A percentile compares a stretch with the other conserved stretches of the same genome.
These are phyloP conservation scores for Phocoena sinus DNA, from an alignment of 2,113 vertebrate genomes.

Conservation along the genomic window DNA sequence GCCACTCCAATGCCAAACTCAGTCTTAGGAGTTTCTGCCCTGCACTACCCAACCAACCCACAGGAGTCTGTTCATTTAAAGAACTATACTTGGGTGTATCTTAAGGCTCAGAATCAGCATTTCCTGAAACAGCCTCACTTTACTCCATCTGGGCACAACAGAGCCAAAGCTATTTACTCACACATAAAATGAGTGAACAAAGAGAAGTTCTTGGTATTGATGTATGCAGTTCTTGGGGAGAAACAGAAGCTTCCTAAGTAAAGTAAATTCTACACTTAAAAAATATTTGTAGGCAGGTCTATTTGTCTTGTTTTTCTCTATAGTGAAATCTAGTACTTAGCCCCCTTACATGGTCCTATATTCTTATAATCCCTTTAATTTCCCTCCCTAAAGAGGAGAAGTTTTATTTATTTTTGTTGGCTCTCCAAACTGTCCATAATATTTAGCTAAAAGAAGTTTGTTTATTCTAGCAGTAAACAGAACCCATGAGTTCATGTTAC, in stretches of 20 bases:
- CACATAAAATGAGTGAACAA: not conserved
- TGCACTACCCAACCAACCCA: not conserved
- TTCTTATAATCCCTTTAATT: slow-evolving; percentile 18
- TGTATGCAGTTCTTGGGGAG: not conserved
- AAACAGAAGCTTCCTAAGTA: not conserved
- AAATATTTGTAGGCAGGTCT: not conserved
- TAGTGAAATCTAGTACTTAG: not conserved
- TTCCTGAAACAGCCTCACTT: not conserved
- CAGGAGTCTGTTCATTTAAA: not conserved
- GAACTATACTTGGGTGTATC: not conserved
- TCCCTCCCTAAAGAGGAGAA: not conserved
- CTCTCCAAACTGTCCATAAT: not conserved
- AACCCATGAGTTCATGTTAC: not conserved
- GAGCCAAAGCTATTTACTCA: not conserved
- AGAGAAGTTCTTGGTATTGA: not conserved
- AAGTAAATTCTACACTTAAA: slow-evolving; percentile 16
- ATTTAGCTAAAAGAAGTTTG: not conserved
- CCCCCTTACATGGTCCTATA: not conserved
- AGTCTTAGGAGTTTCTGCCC: not conserved
- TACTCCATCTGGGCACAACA: slow-evolving; percentile 11
- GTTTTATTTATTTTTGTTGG: not conserved
- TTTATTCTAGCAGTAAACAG: not conserved
- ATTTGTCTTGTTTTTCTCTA: not conserved
- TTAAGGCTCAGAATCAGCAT: slow-evolving; percentile 13
- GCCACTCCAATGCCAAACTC: not conserved